A percentile compares a stretch with the other conserved stretches of the same genome.
phyloP scores from a whole-genome alignment of 2,888 invertebrate species.

The Neoascia interrupta region DNA sequence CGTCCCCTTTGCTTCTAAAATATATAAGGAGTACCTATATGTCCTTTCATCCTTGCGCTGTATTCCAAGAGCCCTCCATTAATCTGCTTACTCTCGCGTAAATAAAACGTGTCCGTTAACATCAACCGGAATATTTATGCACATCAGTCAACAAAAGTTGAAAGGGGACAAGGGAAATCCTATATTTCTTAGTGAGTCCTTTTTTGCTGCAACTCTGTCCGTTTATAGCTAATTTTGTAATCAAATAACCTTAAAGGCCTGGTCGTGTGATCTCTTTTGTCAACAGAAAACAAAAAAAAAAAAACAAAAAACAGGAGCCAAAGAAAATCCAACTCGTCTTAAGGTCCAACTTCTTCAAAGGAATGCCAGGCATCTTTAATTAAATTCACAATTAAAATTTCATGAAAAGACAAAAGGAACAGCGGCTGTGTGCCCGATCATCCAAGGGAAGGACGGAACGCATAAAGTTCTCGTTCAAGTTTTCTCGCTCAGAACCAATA shows the following conservation, averaged over 20 bases:
- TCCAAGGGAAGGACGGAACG: no score
- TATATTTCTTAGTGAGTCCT: conserved; percentile 25
- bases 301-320: conserved; percentile 9
- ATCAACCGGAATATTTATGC: conserved; percentile 62
- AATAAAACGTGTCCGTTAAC: conserved; percentile 71
- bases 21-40: not conserved
- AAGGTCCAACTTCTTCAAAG: conserved; percentile 72
- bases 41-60: conserved; percentile 19
- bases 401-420: conserved; percentile 71
- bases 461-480: conserved; percentile 51
- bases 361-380: conserved; percentile 76
- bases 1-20: not conserved
- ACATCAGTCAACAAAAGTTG: conserved; percentile 43
- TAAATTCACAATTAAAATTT: conserved; percentile 77
- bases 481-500: conserved; percentile 43
- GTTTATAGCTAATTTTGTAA: conserved; percentile 36
- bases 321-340: conserved; percentile 33
- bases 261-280: conserved; percentile 58
- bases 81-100: conserved; percentile 73
- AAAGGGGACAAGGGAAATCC: conserved; percentile 19
- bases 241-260: conserved; percentile 44
- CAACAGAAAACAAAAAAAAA: conserved; percentile 47
- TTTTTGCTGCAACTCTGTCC: not conserved
- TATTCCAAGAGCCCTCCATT: not conserved
- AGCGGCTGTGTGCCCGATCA: not conserved